Percentiles rank a stretch among this genome's conserved stretches.
Conservation (phyloP, 2,888 invertebrate species). For the Pegoplata infirma region DNA sequence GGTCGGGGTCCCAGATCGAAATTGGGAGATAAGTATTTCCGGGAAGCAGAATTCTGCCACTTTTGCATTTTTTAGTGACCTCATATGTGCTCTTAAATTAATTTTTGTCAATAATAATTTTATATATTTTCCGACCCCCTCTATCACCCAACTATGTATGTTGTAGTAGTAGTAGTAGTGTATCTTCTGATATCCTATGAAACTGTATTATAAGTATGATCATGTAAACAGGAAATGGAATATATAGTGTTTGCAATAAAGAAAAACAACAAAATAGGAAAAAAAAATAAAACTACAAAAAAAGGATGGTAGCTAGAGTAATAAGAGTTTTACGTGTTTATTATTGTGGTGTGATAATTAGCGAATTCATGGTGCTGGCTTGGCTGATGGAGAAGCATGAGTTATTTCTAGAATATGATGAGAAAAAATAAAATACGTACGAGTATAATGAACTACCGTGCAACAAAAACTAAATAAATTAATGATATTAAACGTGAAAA, state of each 20-base stretch:
- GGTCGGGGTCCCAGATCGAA: no score
- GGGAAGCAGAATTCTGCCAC: no score
- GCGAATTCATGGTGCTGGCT: constrained; percentile 27
- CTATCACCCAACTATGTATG: neutral
- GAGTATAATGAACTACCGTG: neutral
- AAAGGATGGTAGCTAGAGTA: constrained; percentile 5
- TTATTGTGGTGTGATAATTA: constrained; percentile 54
- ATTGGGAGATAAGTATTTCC: no score
- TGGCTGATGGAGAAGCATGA: neutral
- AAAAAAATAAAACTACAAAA: neutral
- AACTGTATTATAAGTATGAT: neutral
- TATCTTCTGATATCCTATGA: neutral
- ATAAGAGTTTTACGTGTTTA: constrained; percentile 40
- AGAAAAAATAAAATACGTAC: neutral
- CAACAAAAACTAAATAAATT: neutral
- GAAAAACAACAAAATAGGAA: constrained; percentile 6
- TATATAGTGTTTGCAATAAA: neutral
- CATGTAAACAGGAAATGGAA: constrained; percentile 14
- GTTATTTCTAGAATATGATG: neutral
- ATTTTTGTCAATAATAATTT: no score
- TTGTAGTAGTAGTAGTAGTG: neutral
- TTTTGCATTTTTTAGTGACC: no score
- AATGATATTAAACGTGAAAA: neutral
- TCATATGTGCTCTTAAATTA: no score
- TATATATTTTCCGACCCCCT: no score